phyloP scores from a whole-genome alignment of 2,797 vertebrate species.

The Pristis pectinata region DNA sequence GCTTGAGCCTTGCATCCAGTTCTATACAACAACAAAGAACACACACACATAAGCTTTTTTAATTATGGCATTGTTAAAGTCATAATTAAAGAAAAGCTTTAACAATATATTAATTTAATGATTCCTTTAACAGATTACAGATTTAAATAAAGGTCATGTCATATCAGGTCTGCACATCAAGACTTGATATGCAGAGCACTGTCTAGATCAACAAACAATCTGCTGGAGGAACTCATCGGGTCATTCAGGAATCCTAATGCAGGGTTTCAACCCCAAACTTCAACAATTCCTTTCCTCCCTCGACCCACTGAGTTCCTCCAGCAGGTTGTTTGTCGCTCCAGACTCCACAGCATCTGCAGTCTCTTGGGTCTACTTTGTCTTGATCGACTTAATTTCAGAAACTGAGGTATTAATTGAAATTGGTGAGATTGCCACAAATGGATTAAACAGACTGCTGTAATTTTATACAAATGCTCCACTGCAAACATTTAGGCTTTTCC shows the following conservation, averaged over 20 bases:
- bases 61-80: slow-evolving; percentile 23
- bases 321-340: no score
- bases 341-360: no score
- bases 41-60: no score
- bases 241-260: no score
- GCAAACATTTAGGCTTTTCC: background rate
- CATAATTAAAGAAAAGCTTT: slow-evolving; percentile 41
- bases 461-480: background rate
- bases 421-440: background rate
- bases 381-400: slow-evolving; percentile 32
- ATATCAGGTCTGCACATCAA: slow-evolving; percentile 38
- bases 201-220: background rate
- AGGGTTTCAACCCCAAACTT: no score
- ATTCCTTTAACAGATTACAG: slow-evolving; percentile 38
- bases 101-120: background rate
- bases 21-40: background rate
- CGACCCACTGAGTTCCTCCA: no score
- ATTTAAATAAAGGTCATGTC: slow-evolving; percentile 1
- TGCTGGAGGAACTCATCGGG: no score
- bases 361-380: no score
- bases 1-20: background rate
- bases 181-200: background rate
- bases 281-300: no score
- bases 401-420: slow-evolving; percentile 31
- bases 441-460: slow-evolving; percentile 33